Evolutionary conservation across 2,888 invertebrate species (phyloP).

Genomic region (Drosophila picticornis): DNA sequence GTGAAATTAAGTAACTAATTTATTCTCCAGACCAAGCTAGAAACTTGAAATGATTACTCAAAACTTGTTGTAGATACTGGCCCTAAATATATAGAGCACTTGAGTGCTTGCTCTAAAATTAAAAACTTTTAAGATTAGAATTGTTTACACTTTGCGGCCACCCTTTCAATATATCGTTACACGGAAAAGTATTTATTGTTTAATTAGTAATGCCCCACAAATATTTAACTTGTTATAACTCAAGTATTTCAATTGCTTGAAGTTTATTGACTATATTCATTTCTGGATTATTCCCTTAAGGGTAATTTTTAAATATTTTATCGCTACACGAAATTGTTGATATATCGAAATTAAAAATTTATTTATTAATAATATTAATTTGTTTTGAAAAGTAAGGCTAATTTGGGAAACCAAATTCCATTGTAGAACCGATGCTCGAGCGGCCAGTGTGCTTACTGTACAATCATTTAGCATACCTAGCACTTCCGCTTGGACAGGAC

Average conservation of each 20-base stretch:
- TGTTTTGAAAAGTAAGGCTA: background rate
- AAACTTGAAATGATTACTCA: slow-evolving; percentile 17
- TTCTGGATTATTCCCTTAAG: background rate
- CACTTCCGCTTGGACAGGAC: slow-evolving; percentile 46
- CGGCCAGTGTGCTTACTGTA: slow-evolving; percentile 6
- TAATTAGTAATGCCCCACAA: background rate
- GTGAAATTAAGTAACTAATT: slow-evolving; percentile 48
- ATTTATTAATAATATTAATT: background rate
- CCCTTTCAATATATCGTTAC: background rate
- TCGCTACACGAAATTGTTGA: background rate
- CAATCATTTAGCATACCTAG: slow-evolving; percentile 27
- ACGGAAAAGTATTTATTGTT: background rate
- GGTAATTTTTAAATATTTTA: background rate
- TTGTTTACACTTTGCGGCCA: background rate
- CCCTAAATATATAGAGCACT: background rate
- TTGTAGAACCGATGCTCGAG: background rate
- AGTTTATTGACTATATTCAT: background rate
- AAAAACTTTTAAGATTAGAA: slow-evolving; percentile 1
- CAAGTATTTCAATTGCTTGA: background rate
- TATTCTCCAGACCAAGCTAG: slow-evolving; percentile 25
- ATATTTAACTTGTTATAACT: background rate
- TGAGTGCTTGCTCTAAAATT: background rate
- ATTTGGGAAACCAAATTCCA: background rate
- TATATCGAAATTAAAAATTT: background rate
- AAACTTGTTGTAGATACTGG: background rate